These are phyloP conservation scores for Sebastes itinus DNA, from an alignment of 2,797 vertebrate genomes.

Conservation along the genomic window DNA sequence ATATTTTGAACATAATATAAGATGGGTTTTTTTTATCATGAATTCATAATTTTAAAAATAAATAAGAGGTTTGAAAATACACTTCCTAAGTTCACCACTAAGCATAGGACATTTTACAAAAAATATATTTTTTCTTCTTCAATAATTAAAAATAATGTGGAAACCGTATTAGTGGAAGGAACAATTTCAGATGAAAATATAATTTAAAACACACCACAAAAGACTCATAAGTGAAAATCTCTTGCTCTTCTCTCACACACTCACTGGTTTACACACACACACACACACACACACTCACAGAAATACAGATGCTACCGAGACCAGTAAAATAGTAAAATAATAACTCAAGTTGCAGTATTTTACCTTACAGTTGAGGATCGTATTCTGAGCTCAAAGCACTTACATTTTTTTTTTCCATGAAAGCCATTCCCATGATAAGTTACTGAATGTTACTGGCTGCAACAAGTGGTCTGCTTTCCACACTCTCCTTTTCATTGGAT, in stretches of 20 bases:
- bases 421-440: constrained; percentile 40
- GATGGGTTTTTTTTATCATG: background rate
- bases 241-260: background rate
- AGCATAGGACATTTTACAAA: background rate
- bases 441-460: constrained; percentile 61
- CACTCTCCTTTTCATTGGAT: constrained; percentile 65
- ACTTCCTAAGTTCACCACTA: background rate
- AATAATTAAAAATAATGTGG: background rate
- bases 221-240: background rate
- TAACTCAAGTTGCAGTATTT: background rate
- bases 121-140: background rate
- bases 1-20: background rate
- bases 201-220: background rate
- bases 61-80: background rate
- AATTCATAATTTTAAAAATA: background rate
- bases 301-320: background rate
- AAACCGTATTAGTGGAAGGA: background rate
- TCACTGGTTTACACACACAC: background rate
- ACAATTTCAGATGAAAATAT: background rate
- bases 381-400: constrained; percentile 8
- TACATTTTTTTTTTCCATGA: constrained; percentile 20
- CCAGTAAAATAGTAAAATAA: background rate
- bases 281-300: background rate
- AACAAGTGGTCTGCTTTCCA: constrained; percentile 67
- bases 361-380: constrained; percentile 10